A percentile compares a stretch with the other conserved stretches of the same genome.
Evolutionary conservation across 2,113 vertebrate genomes (phyloP).

Genomic region (Tympanuchus pallidicinctus): DNA sequence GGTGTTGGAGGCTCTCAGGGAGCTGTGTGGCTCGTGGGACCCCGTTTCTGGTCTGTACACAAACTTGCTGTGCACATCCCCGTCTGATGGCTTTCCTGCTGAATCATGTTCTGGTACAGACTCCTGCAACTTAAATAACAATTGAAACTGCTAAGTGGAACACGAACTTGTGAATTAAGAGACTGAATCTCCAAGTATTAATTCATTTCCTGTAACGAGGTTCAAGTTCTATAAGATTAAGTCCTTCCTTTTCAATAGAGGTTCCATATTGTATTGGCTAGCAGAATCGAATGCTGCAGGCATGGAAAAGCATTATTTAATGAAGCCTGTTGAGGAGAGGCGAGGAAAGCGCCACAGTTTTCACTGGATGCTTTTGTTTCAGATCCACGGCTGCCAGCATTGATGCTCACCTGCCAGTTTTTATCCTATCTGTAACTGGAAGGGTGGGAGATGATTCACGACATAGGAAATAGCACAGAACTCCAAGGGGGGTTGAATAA

Average conservation of each 20-base stretch:
- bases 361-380: not conserved
- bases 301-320: conserved; percentile 26
- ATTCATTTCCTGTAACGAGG: conserved; percentile 60
- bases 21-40: not conserved
- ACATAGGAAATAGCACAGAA: not conserved
- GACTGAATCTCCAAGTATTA: conserved; percentile 47
- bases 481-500: not conserved
- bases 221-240: conserved; percentile 40
- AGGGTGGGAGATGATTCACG: not conserved
- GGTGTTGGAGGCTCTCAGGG: not conserved
- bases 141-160: conserved; percentile 37
- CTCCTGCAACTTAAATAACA: conserved; percentile 45
- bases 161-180: conserved; percentile 39
- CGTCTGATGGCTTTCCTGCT: conserved; percentile 13
- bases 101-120: conserved; percentile 23
- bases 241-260: conserved; percentile 17
- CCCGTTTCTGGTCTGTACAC: not conserved
- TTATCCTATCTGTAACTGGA: not conserved
- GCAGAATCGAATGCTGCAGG: conserved; percentile 28
- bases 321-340: not conserved
- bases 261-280: conserved; percentile 41
- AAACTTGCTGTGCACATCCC: not conserved
- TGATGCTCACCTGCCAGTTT: not conserved
- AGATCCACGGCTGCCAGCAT: not conserved
- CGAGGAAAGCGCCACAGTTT: not conserved